Base-by-base conservation (phyloP, 2,113 vertebrate genomes). In the Kryptolebias marmoratus region DNA sequence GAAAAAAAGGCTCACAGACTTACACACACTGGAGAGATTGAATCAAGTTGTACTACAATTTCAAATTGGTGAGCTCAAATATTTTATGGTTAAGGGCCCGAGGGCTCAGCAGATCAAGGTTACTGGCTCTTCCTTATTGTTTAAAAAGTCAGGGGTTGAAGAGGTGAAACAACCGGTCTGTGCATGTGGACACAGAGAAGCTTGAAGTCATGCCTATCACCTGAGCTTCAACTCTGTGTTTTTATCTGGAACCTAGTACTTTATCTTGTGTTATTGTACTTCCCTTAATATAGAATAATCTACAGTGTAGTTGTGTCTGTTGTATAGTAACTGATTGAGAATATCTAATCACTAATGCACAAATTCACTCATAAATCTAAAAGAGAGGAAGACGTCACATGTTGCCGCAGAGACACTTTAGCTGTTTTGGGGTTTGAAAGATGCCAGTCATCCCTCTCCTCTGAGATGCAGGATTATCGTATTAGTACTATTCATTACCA, bases 361-460 rank as follows among this genome's bases (percentile, higher is more conserved):
- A 79, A 50, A 81, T 74, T 54, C 31, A 27, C 50, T 60, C 42
- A 69, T 77, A 68, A 78, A 75, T 84, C 18, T 74, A 57, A 1
- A 18, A 1, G 18, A 48, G 64, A 75, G 9, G 1, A 28, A 58
- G 49, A 18, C 48, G 71, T 64, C 50, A 71, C 45, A 45, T 60
- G 62, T 48, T 58, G 27, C 56, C 1, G 2, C 28, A 59, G 59
- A 80, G 68, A 78, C 72, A 10, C 61, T 61, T 61, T 77, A 56
- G 62, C 56, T 64, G 69, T 68, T 68, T 68, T 62, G 36, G 60
- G 56, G 15, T 3, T 58, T 73, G 50, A 84, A 80, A 79, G 53
- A 67, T 64, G 77, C 47, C 67, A 77, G 73, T 89, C 78, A 79
- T 49, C 50, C 48, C n/a, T 56, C 59, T 71, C 54, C 61, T 79